A percentile compares a stretch with the other conserved stretches of the same genome.
Evolutionary conservation across 35 echinoderm and acorn worm genomes (phyloP).

Genomic region (Antedon bifida): DNA sequence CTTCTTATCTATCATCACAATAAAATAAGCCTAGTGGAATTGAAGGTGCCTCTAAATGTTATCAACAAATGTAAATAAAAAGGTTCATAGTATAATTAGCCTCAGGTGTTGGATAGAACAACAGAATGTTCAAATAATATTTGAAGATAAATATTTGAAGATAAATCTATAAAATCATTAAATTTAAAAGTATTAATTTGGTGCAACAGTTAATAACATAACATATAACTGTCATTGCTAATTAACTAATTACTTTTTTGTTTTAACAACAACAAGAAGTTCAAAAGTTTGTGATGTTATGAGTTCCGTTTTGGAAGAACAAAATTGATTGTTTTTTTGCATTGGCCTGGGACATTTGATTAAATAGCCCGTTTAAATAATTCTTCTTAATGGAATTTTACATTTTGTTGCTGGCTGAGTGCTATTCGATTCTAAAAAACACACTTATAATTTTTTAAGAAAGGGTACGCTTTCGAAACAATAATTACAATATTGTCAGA

Average conservation of each 20-base stretch:
- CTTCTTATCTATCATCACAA: neutral
- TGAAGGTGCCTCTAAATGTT: neutral
- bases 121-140: neutral
- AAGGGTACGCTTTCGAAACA: too few species aligned
- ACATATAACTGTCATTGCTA: neutral
- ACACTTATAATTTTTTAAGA: too few species aligned
- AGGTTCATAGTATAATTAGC: neutral
- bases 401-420: too few species aligned
- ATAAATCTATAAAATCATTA: neutral
- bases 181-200: neutral
- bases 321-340: neutral
- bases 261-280: neutral
- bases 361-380: neutral
- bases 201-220: neutral
- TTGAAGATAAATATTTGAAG: neutral
- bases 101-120: neutral
- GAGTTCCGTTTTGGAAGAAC: neutral
- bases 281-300: neutral
- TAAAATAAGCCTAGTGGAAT: neutral
- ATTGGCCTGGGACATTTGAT: neutral
- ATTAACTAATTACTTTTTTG: neutral
- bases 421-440: too few species aligned
- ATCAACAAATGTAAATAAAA: neutral
- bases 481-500: too few species aligned
- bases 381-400: neutral